These are phyloP conservation scores for Drymonia ruficornis DNA, from an alignment of 2,888 invertebrate species.

Conservation along the genomic window DNA sequence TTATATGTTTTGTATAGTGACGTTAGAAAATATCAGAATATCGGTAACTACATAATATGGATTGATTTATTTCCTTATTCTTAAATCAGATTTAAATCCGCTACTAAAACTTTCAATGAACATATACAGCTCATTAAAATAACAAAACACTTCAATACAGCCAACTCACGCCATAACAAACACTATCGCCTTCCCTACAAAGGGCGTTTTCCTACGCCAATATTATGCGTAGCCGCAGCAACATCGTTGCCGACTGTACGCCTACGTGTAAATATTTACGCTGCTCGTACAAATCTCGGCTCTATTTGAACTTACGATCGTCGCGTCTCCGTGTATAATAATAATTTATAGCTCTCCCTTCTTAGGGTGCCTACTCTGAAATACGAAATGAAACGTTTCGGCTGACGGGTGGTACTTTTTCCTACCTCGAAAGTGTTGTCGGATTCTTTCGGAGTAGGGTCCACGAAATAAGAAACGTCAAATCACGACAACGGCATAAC, in stretches of 20 bases:
- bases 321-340: constrained; percentile 20
- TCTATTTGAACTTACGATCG: constrained; percentile 32
- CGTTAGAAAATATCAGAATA: too few species aligned
- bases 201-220: neutral
- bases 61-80: neutral
- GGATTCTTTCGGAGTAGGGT: too few species aligned
- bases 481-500: too few species aligned
- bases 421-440: too few species aligned
- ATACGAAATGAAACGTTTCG: too few species aligned
- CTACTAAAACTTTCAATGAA: neutral
- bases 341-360: constrained; percentile 25
- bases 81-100: neutral
- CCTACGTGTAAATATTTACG: constrained; percentile 26
- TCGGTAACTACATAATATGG: too few species aligned
- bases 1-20: too few species aligned
- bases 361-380: too few species aligned
- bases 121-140: neutral
- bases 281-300: constrained; percentile 23
- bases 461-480: too few species aligned
- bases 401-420: too few species aligned
- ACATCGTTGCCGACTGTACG: constrained; percentile 10
- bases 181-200: neutral
- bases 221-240: constrained; percentile 20
- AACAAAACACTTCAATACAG: neutral
- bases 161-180: neutral